Base-by-base conservation (phyloP, 2,797 vertebrate genomes). In the Macropus fuliginosus region DNA sequence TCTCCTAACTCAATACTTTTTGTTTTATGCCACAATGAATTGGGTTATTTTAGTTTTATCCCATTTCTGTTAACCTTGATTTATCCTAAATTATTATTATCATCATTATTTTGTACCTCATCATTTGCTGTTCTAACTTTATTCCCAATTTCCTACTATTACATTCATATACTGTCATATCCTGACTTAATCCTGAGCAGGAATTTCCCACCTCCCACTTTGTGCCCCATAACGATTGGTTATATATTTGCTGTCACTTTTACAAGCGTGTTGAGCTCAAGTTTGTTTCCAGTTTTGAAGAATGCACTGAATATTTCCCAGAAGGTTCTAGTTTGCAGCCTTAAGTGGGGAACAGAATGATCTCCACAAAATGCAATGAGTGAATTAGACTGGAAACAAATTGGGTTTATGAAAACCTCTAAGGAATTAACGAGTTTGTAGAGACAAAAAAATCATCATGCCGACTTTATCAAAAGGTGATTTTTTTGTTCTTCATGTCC, bases 401-500 rank as follows among this genome's bases (percentile, higher is more conserved):
- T 0, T 34, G 90, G 62, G 46, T 34, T 93, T 90, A 93, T 94
- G 31, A 93, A 94, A 93, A 96, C 0, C 59, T 98, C 89, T 29
- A 81, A 94, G 95, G 96, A 93, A 98, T 98, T 97, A 98, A 98
- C 93, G 55, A 98, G 94, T 93, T 97, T 95, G 46, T 96, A 97
- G 93, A 94, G 94, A 97, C 91, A 55, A 98, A 97, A 98, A 97
- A 98, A 98, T 87, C 95, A 95, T 97, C 93, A 97, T 92, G 90
- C 59, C 92, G 8, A 81, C n/a, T 40, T 81, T 81, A 97, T 97
- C 95, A 97, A 95, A 94, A 92, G 96, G 81, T 95, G 93, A 92
- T 98, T 97, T 96, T 94, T 98, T 97, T 96, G 92, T 96, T 92
- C 94, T 95, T 96, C 95, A 92, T 97, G 94, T 98, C 95, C 96